These are phyloP conservation scores for Lordiphosa clarofinis DNA, from an alignment of 1,140 invertebrate species.

Conservation along the genomic window DNA sequence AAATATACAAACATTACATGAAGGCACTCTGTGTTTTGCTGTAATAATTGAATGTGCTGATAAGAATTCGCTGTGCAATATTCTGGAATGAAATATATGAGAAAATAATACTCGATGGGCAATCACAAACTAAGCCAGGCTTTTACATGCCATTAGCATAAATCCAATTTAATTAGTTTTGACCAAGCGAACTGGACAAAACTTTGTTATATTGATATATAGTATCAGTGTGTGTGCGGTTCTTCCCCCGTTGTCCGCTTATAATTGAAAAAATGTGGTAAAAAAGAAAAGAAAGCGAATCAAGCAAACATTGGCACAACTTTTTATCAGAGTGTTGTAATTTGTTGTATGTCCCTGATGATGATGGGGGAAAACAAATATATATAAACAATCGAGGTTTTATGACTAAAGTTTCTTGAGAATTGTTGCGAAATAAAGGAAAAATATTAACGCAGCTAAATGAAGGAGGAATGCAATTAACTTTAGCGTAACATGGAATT, in stretches of 20 bases:
- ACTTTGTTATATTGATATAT: slow-evolving; percentile 6
- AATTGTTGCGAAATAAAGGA: not conserved
- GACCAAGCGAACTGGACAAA: not conserved
- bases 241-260: slow-evolving; percentile 7
- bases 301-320: slow-evolving; percentile 8
- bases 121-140: slow-evolving; percentile 7
- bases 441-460: slow-evolving; percentile 16
- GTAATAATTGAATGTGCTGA: too few relatives aligned
- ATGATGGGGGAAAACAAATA: too few relatives aligned
- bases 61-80: too few relatives aligned
- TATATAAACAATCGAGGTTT: not conserved
- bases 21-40: too few relatives aligned
- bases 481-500: slow-evolving; percentile 3
- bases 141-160: slow-evolving; percentile 13
- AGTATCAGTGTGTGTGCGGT: slow-evolving; percentile 1
- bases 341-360: too few relatives aligned
- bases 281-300: not conserved
- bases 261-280: slow-evolving; percentile 11
- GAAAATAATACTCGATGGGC: not conserved
- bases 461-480: slow-evolving; percentile 17
- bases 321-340: not conserved
- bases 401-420: slow-evolving; percentile 1
- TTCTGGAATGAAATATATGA: too few relatives aligned
- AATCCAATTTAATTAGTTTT: slow-evolving; percentile 21
- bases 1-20: too few relatives aligned